Evolutionary conservation across 2,888 invertebrate genomes (phyloP).

Genomic region (Rhabditoides inermis): DNA sequence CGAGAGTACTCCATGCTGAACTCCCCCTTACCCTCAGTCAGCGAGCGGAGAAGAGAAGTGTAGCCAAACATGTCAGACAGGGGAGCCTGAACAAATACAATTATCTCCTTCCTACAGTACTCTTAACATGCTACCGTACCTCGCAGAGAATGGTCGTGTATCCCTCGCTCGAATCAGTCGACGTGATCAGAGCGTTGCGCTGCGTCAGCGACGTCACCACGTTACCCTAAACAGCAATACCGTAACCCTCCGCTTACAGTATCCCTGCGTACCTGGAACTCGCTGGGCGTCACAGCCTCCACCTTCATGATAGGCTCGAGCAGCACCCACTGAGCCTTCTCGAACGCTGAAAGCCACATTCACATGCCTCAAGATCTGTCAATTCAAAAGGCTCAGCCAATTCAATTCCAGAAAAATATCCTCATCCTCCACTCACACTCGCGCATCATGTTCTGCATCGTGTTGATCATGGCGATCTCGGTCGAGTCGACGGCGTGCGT

Average conservation of each 20-base stretch:
- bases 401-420: too few species aligned
- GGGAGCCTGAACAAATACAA: conserved; percentile 64
- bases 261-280: conserved; percentile 76
- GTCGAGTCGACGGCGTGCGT: conserved; percentile 95
- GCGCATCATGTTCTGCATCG: conserved; percentile 83
- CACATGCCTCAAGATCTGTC: background rate
- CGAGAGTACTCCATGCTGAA: conserved; percentile 86
- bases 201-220: conserved; percentile 76
- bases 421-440: conserved; percentile 65
- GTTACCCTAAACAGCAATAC: conserved; percentile 15
- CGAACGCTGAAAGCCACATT: conserved; percentile 63
- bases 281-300: conserved; percentile 78
- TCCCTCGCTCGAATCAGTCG: conserved; percentile 75
- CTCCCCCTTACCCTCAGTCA: conserved; percentile 96
- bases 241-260: background rate
- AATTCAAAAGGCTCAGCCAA: too few species aligned
- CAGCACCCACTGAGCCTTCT: conserved; percentile 76
- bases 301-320: conserved; percentile 94
- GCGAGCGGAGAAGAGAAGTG: conserved; percentile 78
- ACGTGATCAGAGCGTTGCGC: conserved; percentile 75
- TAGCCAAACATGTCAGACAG: conserved; percentile 98
- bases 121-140: conserved; percentile 8
- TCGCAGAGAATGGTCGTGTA: conserved; percentile 44
- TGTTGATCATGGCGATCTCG: conserved; percentile 83
- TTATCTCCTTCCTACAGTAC: background rate